Conservation (phyloP, 2,888 invertebrate species). For the Dolomedes plantarius region DNA sequence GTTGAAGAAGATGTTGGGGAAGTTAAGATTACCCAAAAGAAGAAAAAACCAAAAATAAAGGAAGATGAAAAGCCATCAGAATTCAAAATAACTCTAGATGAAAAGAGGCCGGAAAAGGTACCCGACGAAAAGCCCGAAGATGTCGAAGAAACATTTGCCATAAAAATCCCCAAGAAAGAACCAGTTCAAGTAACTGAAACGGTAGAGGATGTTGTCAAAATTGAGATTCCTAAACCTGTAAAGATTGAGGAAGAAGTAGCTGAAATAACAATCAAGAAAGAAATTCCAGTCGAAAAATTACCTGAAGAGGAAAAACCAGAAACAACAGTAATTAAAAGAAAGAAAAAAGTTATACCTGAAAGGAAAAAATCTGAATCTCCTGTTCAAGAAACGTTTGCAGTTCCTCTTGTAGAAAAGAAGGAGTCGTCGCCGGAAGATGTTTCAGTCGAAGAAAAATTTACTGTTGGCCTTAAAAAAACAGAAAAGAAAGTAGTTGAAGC, state of each 20-base stretch:
- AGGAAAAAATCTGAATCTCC: slow-evolving; percentile 63
- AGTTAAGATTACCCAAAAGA: slow-evolving; percentile 46
- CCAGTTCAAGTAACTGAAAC: slow-evolving; percentile 45
- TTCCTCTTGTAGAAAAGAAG: slow-evolving; percentile 24
- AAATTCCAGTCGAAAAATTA: slow-evolving; percentile 76
- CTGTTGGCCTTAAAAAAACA: slow-evolving; percentile 29
- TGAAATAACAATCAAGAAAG: slow-evolving; percentile 75
- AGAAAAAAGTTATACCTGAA: slow-evolving; percentile 26
- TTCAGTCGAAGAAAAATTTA: slow-evolving; percentile 55
- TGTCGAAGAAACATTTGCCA: slow-evolving; percentile 68
- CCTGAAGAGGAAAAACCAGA: slow-evolving; percentile 71
- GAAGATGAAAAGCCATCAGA: slow-evolving; percentile 39
- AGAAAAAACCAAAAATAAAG: slow-evolving; percentile 52
- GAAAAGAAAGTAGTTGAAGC: slow-evolving; percentile 34
- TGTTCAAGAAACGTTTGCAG: slow-evolving; percentile 53
- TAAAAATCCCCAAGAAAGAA: slow-evolving; percentile 56
- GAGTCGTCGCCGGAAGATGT: slow-evolving; percentile 41
- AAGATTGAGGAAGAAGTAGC: slow-evolving; percentile 47
- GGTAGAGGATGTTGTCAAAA: slow-evolving; percentile 58
- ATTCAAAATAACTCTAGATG: slow-evolving; percentile 48
- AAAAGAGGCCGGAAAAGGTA: slow-evolving; percentile 48
- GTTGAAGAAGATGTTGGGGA: slow-evolving; percentile 74
- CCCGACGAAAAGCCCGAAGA: slow-evolving; percentile 50
- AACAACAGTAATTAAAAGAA: slow-evolving; percentile 41
- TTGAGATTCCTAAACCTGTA: slow-evolving; percentile 3